phyloP scores from a whole-genome alignment of 1,140 invertebrate genomes.

The Saccostrea echinata region DNA sequence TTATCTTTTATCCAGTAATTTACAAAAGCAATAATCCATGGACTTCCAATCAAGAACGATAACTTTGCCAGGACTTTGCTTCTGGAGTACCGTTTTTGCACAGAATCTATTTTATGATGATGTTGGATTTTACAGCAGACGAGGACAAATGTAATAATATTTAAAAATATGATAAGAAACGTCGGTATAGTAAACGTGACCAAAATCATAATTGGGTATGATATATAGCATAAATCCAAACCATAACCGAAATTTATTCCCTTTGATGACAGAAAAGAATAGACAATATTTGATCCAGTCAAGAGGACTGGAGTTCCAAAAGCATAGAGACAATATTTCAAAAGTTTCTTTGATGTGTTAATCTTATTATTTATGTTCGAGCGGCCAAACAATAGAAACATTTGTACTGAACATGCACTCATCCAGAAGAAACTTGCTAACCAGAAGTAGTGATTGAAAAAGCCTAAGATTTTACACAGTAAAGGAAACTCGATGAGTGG shows the following conservation, averaged over 20 bases:
- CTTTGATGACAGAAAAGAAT: not conserved
- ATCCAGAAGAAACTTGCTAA: slow-evolving; percentile 44
- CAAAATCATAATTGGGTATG: not conserved
- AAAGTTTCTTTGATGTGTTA: not conserved
- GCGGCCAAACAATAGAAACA: slow-evolving; percentile 48
- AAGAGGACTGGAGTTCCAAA: not conserved
- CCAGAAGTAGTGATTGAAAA: slow-evolving; percentile 48
- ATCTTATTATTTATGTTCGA: not conserved
- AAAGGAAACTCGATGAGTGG: not conserved
- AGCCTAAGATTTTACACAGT: slow-evolving; percentile 40
- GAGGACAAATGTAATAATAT: slow-evolving; percentile 40
- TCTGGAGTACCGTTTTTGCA: slow-evolving; percentile 15
- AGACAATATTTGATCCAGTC: slow-evolving; percentile 1
- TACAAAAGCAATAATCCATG: slow-evolving; percentile 48
- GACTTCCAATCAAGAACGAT: slow-evolving; percentile 42
- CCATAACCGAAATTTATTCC: slow-evolving; percentile 43
- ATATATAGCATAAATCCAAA: slow-evolving; percentile 44
- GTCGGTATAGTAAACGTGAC: slow-evolving; percentile 33
- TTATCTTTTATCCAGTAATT: not conserved
- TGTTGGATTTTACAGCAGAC: slow-evolving; percentile 20
- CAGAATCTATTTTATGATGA: not conserved
- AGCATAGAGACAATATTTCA: slow-evolving; percentile 10
- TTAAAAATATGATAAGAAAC: slow-evolving; percentile 12
- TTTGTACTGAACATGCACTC: slow-evolving; percentile 51
- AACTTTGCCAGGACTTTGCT: slow-evolving; percentile 44